Percentiles rank a stretch among this genome's conserved stretches.
Evolutionary conservation across 2,888 invertebrate species (phyloP).

Genomic region (Allolobophora icterica): DNA sequence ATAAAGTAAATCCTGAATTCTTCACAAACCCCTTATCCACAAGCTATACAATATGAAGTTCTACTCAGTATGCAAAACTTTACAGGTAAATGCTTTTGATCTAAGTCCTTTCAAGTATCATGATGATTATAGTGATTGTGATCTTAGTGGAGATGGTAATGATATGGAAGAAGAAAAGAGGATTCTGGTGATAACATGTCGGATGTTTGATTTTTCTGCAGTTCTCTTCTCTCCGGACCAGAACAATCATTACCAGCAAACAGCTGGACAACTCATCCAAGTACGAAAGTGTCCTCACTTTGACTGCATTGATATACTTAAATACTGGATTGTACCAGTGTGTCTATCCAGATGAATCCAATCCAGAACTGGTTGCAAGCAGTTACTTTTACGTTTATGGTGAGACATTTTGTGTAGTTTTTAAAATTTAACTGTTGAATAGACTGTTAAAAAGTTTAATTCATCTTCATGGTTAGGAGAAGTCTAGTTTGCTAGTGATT

Average conservation of each 20-base stretch:
- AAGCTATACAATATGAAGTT: no score
- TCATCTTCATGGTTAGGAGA: not conserved
- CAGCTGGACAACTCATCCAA: not conserved
- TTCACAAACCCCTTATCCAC: not conserved
- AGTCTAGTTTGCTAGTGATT: not conserved
- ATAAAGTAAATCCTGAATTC: no score
- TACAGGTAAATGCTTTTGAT: not conserved
- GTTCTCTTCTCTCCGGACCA: not conserved
- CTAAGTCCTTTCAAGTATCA: not conserved
- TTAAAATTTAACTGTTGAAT: not conserved
- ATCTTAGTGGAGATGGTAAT: not conserved
- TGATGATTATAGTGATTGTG: not conserved
- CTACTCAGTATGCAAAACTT: not conserved
- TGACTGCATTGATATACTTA: not conserved
- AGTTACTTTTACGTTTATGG: not conserved
- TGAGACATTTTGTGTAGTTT: not conserved
- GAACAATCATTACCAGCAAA: not conserved
- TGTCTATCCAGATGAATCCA: not conserved
- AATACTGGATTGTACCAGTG: slow-evolving; percentile 24
- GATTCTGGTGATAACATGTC: not conserved
- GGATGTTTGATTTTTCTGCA: not conserved
- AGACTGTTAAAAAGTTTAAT: not conserved
- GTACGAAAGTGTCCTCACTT: not conserved
- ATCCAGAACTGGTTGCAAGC: not conserved
- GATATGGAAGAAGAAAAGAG: not conserved